Evolutionary conservation across 2,113 vertebrate species (phyloP).

Genomic region (Sisor rabdophorus): DNA sequence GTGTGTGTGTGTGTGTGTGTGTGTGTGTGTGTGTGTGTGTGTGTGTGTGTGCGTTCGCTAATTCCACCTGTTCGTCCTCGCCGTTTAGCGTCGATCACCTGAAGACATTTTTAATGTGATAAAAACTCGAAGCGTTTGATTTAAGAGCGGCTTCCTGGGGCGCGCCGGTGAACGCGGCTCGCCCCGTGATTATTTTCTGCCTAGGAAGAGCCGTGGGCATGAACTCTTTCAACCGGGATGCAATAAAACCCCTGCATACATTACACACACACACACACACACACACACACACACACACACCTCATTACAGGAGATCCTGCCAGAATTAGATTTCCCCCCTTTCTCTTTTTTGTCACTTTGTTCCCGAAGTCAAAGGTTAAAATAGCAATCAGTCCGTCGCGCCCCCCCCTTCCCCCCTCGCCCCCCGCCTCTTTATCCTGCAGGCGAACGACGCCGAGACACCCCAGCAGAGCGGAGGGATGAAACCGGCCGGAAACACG

Average conservation of each 20-base stretch:
- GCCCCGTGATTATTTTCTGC: slow-evolving; percentile 79
- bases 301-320: slow-evolving; percentile 98
- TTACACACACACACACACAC: slow-evolving; percentile 49
- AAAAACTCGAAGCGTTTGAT: slow-evolving; percentile 39
- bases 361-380: slow-evolving; percentile 98
- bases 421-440: slow-evolving; percentile 84
- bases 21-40: too few species aligned
- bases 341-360: slow-evolving; percentile 86
- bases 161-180: slow-evolving; percentile 29
- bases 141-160: slow-evolving; percentile 41
- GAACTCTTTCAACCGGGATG: slow-evolving; percentile 83
- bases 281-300: slow-evolving; percentile 60
- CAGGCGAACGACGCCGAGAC: slow-evolving; percentile 86
- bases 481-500: slow-evolving; percentile 45
- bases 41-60: background rate
- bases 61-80: background rate
- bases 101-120: slow-evolving; percentile 40
- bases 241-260: slow-evolving; percentile 95
- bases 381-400: slow-evolving; percentile 98
- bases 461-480: slow-evolving; percentile 70
- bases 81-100: slow-evolving; percentile 3
- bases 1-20: too few species aligned
- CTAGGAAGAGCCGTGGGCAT: slow-evolving; percentile 77
- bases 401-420: slow-evolving; percentile 76
- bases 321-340: slow-evolving; percentile 91